Evolutionary conservation across 2,797 vertebrate genomes (phyloP), one percentile per base, ranked within the genome.

Genomic region (Labroides dimidiatus): DNA sequence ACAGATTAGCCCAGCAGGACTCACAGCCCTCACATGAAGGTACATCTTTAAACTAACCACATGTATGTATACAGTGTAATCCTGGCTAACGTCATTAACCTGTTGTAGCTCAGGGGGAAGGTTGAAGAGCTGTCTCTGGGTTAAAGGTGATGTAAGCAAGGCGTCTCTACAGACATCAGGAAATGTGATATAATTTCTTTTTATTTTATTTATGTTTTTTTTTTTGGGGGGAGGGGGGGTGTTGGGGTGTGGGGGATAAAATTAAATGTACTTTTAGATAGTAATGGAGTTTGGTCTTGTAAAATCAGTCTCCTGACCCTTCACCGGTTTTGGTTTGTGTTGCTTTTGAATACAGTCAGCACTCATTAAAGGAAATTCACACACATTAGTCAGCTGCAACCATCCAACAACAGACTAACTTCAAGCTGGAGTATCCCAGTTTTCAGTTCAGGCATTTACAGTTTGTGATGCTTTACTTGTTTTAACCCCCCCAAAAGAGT

Each of bases 1-100:
- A 88, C 81, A 77, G 81, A 87, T 84, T 79, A 86, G 64, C 78
- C 77, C 66, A 64, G 37, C 51, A 45, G 30, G 23, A 60, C 45
- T 63, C 62, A 41, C 36, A 58, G 51, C 54, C 42, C 19, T 39
- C 57, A 16, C 39, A 24, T 69, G 36, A 49, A 71, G 13, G 58
- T 20, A 45, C 48, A 49, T 45, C 17, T 21, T 45, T 51, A 33
- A 52, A 49, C 58, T 49, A 33, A 52, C 57, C 43, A 20, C 60
- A 67, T 44, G 14, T 51, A 49, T 69, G 59, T 39, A 69, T 64
- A 64, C 39, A 39, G 10, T 60, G 39, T 87, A 82, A 87, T 81
- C 78, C 57, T 0, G 4, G 50, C 50, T 73, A 68, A 71, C 8
- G 12, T 52, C 45, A 67, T 82, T 76, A 73, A 39, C 2, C 65